A percentile compares a stretch with the other conserved stretches of the same genome.
Evolutionary conservation across 2,113 vertebrate genomes (phyloP).

Genomic region (Sebastes schlegelii): DNA sequence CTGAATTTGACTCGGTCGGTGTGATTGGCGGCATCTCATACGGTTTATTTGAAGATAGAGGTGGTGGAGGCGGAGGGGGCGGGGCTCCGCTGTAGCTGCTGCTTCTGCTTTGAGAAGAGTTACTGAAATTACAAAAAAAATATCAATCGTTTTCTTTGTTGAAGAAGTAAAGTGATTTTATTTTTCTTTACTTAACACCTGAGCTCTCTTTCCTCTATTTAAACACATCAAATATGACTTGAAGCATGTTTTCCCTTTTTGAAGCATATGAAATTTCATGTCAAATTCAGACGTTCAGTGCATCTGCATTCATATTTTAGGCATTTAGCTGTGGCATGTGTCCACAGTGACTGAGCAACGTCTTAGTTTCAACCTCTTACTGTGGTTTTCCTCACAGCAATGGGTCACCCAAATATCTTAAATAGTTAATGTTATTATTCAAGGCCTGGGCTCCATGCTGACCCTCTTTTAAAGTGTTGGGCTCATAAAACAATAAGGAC

Average conservation of each 20-base stretch:
- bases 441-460: conserved; percentile 51
- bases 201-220: not conserved
- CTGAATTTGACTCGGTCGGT: conserved; percentile 34
- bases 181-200: not conserved
- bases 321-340: not conserved
- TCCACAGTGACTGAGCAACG: conserved; percentile 1
- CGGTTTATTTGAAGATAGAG: conserved; percentile 10
- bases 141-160: not conserved
- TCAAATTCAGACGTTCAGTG: not conserved
- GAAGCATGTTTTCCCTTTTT: not conserved
- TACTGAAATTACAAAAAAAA: conserved; percentile 19
- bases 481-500: conserved; percentile 39
- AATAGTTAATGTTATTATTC: conserved; percentile 63
- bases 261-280: not conserved
- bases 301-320: not conserved
- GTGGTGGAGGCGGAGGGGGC: conserved; percentile 67
- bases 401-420: conserved; percentile 77
- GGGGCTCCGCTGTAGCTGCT: conserved; percentile 27
- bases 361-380: conserved; percentile 12
- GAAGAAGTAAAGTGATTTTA: too few relatives aligned
- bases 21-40: conserved; percentile 3
- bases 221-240: not conserved
- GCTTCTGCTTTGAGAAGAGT: conserved; percentile 37
- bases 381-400: conserved; percentile 60
- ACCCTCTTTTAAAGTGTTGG: conserved; percentile 62